A percentile compares a stretch with the other conserved stretches of the same genome.
phyloP scores from a whole-genome alignment of 2,888 invertebrate genomes.

The Diadegma fenestrale region DNA sequence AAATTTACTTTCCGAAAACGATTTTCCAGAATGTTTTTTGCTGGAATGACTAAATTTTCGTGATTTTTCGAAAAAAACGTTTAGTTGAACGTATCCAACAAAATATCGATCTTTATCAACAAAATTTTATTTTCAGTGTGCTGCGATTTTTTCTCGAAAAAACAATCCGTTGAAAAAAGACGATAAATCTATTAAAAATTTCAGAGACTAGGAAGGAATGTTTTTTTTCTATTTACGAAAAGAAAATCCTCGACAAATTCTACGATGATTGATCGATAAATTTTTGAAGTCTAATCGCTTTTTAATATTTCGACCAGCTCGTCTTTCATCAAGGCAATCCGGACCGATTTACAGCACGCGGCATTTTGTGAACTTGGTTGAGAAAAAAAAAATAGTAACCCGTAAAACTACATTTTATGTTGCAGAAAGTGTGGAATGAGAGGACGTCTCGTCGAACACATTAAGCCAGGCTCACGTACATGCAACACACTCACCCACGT shows the following conservation, averaged over 20 bases:
- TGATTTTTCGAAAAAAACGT: too few species aligned
- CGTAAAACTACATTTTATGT: conserved; percentile 20
- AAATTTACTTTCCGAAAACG: too few species aligned
- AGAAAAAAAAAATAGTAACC: background rate
- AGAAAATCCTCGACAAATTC: background rate
- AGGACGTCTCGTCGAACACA: background rate
- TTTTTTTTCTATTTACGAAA: too few species aligned
- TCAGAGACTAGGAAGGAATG: too few species aligned
- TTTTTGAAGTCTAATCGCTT: background rate
- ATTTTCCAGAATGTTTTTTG: too few species aligned
- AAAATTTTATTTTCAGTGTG: too few species aligned
- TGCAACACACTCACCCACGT: background rate
- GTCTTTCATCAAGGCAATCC: background rate
- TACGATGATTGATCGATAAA: background rate
- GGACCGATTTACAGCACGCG: background rate
- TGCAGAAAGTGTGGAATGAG: conserved; percentile 10
- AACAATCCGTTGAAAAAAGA: too few species aligned
- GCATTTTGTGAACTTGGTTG: background rate
- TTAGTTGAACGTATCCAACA: too few species aligned
- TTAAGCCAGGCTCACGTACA: background rate
- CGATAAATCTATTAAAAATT: background rate
- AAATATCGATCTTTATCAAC: too few species aligned
- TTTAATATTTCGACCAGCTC: background rate
- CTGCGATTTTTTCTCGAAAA: background rate
- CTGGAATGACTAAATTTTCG: too few species aligned